phyloP scores from a whole-genome alignment of 1,140 invertebrate species.

The Caerostris extrusa region DNA sequence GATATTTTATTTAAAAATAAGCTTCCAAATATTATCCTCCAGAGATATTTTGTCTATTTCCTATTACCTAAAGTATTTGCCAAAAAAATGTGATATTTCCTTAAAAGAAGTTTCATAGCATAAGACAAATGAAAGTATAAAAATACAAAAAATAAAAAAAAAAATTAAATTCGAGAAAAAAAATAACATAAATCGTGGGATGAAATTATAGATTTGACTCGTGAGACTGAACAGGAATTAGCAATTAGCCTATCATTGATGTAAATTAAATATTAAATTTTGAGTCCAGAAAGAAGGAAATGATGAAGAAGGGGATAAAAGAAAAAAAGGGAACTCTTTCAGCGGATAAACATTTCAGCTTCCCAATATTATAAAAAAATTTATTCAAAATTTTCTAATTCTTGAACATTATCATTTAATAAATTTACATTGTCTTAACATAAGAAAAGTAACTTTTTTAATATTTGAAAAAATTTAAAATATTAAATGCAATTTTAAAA shows the following conservation, averaged over 20 bases:
- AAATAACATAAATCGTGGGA: not conserved
- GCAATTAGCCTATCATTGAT: conserved; percentile 54
- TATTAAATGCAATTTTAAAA: no score
- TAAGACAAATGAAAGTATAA: not conserved
- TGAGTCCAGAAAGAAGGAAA: not conserved
- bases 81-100: not conserved
- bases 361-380: no score
- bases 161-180: no score
- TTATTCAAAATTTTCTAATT: no score
- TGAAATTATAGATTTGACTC: conserved; percentile 19
- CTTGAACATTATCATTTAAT: no score
- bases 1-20: not conserved
- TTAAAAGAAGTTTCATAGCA: not conserved
- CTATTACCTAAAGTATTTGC: not conserved
- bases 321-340: not conserved
- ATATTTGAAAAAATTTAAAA: no score
- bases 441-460: no score
- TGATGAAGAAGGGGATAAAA: not conserved
- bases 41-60: not conserved
- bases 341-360: no score
- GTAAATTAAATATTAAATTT: conserved; percentile 56
- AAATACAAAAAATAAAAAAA: not conserved
- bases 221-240: not conserved
- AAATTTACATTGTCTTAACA: no score
- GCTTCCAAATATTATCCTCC: not conserved